Evolutionary conservation across 2,113 vertebrate species (phyloP).

Genomic region (Malurus cyaneus): DNA sequence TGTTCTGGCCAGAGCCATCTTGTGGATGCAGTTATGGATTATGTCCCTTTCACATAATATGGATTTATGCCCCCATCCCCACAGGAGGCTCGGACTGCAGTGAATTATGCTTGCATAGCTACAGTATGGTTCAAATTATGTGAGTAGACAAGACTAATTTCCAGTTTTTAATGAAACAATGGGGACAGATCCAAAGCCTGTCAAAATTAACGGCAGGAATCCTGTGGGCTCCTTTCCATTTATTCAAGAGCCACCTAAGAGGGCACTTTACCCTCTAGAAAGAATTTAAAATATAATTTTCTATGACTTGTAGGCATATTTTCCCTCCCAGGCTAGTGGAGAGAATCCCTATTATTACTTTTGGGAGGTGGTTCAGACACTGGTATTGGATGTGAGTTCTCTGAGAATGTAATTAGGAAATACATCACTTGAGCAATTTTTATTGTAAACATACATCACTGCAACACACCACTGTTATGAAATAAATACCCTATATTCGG

Average conservation of each 20-base stretch:
- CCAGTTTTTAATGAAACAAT: constrained; percentile 51
- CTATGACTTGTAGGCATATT: not conserved
- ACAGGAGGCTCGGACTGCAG: not conserved
- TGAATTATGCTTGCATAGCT: constrained; percentile 25
- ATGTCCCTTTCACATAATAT: not conserved
- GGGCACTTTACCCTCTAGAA: constrained; percentile 6
- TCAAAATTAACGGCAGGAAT: not conserved
- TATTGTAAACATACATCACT: constrained; percentile 41
- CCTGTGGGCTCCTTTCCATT: not conserved
- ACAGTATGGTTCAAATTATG: constrained; percentile 58
- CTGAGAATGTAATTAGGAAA: constrained; percentile 26
- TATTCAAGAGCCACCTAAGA: constrained; percentile 30
- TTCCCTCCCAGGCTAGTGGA: not conserved
- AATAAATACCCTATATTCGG: not conserved
- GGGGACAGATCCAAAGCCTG: constrained; percentile 4
- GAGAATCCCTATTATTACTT: not conserved
- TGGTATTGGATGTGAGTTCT: not conserved
- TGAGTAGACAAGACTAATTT: constrained; percentile 29
- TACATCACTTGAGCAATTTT: constrained; percentile 21
- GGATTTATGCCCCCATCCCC: constrained; percentile 46
- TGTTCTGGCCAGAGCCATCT: not conserved
- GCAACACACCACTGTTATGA: not conserved
- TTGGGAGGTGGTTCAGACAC: not conserved
- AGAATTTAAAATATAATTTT: constrained; percentile 8
- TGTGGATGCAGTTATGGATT: constrained; percentile 15